A percentile compares a stretch with the other conserved stretches of the same genome.
These are phyloP conservation scores for Xylophagus ater DNA, from an alignment of 2,888 invertebrate species.

Conservation along the genomic window DNA sequence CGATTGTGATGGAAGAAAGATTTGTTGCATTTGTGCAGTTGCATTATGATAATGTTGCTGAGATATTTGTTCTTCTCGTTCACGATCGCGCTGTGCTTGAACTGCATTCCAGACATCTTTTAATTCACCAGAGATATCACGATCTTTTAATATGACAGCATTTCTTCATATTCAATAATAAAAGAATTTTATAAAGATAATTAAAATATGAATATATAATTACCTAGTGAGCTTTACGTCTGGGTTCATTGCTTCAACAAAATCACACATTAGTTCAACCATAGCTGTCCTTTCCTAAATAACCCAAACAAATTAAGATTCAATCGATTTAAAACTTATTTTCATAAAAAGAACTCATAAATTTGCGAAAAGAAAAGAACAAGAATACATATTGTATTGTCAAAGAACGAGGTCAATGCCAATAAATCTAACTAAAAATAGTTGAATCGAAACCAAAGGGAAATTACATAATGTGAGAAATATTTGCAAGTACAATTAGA, in stretches of 20 bases:
- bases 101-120: conserved; percentile 66
- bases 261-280: conserved; percentile 57
- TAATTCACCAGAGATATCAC: conserved; percentile 58
- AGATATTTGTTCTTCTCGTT: conserved; percentile 36
- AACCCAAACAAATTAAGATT: too few species aligned
- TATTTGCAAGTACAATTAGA: too few species aligned
- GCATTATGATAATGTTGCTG: background rate
- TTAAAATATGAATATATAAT: conserved; percentile 17
- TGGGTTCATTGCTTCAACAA: conserved; percentile 61
- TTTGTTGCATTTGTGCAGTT: too few species aligned
- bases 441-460: too few species aligned
- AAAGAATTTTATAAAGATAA: background rate
- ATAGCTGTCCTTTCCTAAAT: conserved; percentile 54
- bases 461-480: too few species aligned
- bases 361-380: too few species aligned
- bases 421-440: too few species aligned
- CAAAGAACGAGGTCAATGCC: too few species aligned
- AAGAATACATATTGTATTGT: too few species aligned
- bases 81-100: conserved; percentile 42
- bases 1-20: too few species aligned
- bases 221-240: conserved; percentile 48
- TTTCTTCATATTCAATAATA: conserved; percentile 24
- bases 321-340: too few species aligned
- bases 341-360: too few species aligned
- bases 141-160: conserved; percentile 52